A percentile compares a stretch with the other conserved stretches of the same genome.
Evolutionary conservation across 2,113 vertebrate species (phyloP).

Genomic region (Eleginops maclovinus): DNA sequence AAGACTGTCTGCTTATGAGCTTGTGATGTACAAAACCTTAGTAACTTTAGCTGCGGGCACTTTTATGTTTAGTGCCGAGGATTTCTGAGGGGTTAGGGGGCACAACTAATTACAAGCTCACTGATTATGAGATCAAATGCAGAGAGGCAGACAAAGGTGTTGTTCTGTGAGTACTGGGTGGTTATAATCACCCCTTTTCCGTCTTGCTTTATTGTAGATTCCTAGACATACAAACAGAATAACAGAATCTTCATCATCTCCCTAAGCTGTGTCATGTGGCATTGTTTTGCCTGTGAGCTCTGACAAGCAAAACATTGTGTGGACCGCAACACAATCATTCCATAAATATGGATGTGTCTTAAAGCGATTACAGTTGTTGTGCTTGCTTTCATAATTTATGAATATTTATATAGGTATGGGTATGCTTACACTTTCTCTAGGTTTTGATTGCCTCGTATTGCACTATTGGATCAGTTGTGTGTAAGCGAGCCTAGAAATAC

Average conservation of each 20-base stretch:
- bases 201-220: conserved; percentile 58
- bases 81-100: conserved; percentile 58
- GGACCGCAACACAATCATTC: conserved; percentile 62
- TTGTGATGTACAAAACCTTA: conserved; percentile 30
- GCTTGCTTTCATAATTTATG: conserved; percentile 62
- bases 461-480: conserved; percentile 19
- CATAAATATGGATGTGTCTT: conserved; percentile 76
- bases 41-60: conserved; percentile 25
- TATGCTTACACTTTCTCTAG: conserved; percentile 28
- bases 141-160: conserved; percentile 51
- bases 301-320: conserved; percentile 70
- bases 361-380: conserved; percentile 66
- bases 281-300: conserved; percentile 73
- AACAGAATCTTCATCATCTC: conserved; percentile 68
- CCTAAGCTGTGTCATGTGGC: conserved; percentile 73
- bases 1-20: conserved; percentile 29
- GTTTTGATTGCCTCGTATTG: conserved; percentile 13
- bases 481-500: not conserved
- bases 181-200: conserved; percentile 44
- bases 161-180: conserved; percentile 32
- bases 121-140: conserved; percentile 69
- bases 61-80: conserved; percentile 41
- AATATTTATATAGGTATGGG: conserved; percentile 65
- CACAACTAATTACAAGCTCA: conserved; percentile 62
- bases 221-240: conserved; percentile 64